Conservation (phyloP, 2,888 invertebrate genomes). For the Nomada flava region DNA sequence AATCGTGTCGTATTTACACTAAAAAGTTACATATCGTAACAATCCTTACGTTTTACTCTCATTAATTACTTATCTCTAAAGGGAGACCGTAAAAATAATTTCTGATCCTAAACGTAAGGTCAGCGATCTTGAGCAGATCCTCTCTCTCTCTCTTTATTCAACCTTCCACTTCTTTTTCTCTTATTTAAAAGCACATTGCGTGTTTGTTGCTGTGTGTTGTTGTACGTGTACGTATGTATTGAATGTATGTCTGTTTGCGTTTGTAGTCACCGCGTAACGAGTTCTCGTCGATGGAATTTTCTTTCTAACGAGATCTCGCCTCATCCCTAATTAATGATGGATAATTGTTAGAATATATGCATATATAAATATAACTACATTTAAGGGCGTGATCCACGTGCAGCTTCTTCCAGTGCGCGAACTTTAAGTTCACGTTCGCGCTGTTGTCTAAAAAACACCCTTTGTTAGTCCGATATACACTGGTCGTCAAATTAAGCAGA, state of each 20-base stretch:
- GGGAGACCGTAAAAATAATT: conserved; percentile 72
- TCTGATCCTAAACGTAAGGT: conserved; percentile 63
- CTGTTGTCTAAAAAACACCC: conserved; percentile 88
- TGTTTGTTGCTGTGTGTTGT: neutral
- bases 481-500: conserved; percentile 30
- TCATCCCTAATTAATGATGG: conserved; percentile 68
- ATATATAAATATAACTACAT: conserved; percentile 71
- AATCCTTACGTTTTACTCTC: conserved; percentile 48
- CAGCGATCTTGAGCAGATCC: conserved; percentile 41
- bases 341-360: conserved; percentile 66
- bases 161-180: neutral
- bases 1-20: conserved; percentile 66
- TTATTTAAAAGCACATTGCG: neutral
- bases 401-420: conserved; percentile 93
- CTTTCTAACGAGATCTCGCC: conserved; percentile 43
- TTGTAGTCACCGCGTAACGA: conserved; percentile 11
- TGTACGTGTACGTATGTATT: too few relatives aligned
- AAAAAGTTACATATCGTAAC: conserved; percentile 61
- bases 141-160: neutral
- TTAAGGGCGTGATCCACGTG: conserved; percentile 89
- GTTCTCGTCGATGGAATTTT: conserved; percentile 28
- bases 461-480: conserved; percentile 67
- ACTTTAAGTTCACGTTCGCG: conserved; percentile 94
- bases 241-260: too few relatives aligned
- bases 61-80: conserved; percentile 55